phyloP scores from a whole-genome alignment of 64 coral and sea anemone species.

The Dendronephthya gigantea region DNA sequence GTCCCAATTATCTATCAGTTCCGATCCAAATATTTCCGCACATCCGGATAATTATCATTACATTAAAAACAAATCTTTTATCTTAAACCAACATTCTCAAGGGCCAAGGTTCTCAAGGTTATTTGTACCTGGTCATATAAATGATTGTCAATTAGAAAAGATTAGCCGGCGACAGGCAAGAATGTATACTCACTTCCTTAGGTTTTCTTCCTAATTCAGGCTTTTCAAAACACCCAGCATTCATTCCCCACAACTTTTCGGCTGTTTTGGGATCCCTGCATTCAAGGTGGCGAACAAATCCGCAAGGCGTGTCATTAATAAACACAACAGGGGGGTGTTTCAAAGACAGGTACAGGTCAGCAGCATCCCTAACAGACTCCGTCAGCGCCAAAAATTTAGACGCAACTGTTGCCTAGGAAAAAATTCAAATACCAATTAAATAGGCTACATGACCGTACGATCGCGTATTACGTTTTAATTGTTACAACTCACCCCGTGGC shows the following conservation, averaged over 20 bases:
- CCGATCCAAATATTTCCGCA: no score
- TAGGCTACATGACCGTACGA: no score
- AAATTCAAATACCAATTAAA: neutral
- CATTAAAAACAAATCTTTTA: no score
- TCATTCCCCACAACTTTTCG: neutral
- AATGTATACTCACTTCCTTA: neutral
- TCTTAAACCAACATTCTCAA: no score
- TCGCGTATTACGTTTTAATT: no score
- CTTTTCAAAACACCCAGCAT: neutral
- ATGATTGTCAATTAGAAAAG: no score
- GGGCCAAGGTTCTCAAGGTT: no score
- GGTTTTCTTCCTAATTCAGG: neutral
- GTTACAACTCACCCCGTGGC: neutral
- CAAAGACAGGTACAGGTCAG: slow-evolving; percentile 4
- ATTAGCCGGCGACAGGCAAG: no score
- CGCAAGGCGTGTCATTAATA: neutral
- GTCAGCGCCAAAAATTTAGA: neutral
- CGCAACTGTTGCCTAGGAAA: neutral
- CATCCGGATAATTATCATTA: no score
- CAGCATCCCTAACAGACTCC: neutral
- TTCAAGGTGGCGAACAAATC: neutral
- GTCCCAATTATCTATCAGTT: no score
- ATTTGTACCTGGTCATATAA: no score
- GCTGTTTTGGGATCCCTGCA: neutral
- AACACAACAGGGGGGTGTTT: neutral